These are phyloP conservation scores for Sebastes matsubarae DNA, from an alignment of 2,797 vertebrate genomes.

Conservation along the genomic window DNA sequence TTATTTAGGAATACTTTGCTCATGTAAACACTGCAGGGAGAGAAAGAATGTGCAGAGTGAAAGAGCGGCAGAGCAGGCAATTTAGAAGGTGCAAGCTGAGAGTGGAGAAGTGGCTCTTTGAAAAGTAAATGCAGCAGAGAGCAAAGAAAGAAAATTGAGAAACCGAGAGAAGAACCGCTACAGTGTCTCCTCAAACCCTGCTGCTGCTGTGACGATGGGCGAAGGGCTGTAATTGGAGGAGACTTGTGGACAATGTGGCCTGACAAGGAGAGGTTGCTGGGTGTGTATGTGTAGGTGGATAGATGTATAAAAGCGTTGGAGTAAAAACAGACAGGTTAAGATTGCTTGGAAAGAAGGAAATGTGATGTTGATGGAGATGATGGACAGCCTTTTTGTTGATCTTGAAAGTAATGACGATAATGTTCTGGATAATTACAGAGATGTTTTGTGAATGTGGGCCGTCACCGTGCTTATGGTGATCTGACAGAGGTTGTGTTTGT, in stretches of 20 bases:
- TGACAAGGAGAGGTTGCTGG: not conserved
- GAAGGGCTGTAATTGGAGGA: slow-evolving; percentile 22
- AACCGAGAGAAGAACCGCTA: not conserved
- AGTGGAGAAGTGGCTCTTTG: not conserved
- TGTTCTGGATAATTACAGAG: not conserved
- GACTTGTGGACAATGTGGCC: not conserved
- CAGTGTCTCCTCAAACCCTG: not conserved
- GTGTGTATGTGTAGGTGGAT: not conserved
- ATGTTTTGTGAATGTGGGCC: not conserved
- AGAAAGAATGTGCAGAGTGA: not conserved
- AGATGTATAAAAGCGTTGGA: not conserved
- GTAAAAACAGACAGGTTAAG: not conserved
- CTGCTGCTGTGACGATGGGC: slow-evolving; percentile 5
- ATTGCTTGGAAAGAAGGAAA: not conserved
- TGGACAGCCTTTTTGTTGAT: not conserved
- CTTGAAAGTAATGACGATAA: not conserved
- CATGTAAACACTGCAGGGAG: not conserved
- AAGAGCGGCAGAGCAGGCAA: not conserved
- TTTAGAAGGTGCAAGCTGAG: not conserved
- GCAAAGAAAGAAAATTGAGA: not conserved
- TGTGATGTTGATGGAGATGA: not conserved
- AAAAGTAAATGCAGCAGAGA: slow-evolving; percentile 29
- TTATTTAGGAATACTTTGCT: not conserved
- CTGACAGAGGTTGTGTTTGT: slow-evolving; percentile 25
- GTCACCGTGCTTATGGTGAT: not conserved